phyloP scores from a whole-genome alignment of 2,113 vertebrate genomes.

The Planiliza haematocheilus region DNA sequence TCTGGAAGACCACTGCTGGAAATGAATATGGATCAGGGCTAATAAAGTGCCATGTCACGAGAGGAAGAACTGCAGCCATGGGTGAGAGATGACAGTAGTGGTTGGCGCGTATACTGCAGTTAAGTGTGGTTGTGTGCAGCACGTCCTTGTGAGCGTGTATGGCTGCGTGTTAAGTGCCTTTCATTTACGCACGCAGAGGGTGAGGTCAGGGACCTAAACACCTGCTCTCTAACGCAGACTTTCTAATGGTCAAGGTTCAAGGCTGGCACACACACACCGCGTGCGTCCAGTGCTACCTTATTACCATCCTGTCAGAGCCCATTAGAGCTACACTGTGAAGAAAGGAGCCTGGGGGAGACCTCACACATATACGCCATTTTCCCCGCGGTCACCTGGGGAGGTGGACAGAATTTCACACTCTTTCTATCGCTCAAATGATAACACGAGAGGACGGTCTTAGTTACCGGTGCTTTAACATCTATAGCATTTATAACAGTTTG shows the following conservation, averaged over 20 bases:
- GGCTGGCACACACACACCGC: slow-evolving; percentile 7
- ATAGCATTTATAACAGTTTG: no score
- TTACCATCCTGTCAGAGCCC: slow-evolving; percentile 74
- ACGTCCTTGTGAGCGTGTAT: background rate
- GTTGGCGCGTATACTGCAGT: background rate
- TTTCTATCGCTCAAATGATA: slow-evolving; percentile 25
- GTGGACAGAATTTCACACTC: slow-evolving; percentile 38
- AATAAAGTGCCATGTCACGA: slow-evolving; percentile 6
- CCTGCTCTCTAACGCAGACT: slow-evolving; percentile 47
- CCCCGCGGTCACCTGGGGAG: slow-evolving; percentile 36
- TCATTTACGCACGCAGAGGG: slow-evolving; percentile 3
- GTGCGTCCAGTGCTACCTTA: slow-evolving; percentile 58
- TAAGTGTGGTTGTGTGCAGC: background rate
- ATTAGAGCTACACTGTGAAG: slow-evolving; percentile 81
- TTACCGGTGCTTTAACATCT: background rate
- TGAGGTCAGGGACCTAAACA: slow-evolving; percentile 45
- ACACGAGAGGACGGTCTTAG: background rate
- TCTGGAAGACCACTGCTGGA: slow-evolving; percentile 12
- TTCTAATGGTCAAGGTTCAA: slow-evolving; percentile 18
- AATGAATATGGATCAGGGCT: slow-evolving; percentile 26
- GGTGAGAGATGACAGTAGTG: background rate
- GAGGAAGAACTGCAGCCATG: background rate
- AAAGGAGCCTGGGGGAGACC: slow-evolving; percentile 42
- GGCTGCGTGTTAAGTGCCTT: slow-evolving; percentile 8
- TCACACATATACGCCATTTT: slow-evolving; percentile 62